These are phyloP conservation scores for Aurelia aurita complex sp. Pacific DNA, from an alignment of 30 jellyfish, hydroid and myxozoan species.

Conservation along the genomic window DNA sequence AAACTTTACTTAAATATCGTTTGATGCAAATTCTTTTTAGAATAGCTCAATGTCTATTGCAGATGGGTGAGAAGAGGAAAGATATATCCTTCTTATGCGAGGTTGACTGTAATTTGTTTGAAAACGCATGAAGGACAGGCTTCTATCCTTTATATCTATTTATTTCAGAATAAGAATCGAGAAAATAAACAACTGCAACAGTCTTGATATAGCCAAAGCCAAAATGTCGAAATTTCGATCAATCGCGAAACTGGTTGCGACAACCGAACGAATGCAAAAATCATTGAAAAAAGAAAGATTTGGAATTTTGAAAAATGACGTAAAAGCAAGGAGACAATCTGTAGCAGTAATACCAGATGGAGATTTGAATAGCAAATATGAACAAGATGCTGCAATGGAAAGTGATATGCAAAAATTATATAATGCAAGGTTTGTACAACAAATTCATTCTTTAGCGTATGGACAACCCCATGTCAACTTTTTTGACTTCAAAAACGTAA, in stretches of 20 bases:
- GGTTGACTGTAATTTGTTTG: no score
- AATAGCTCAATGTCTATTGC: no score
- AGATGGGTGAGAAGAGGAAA: no score
- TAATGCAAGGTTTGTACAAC: slow-evolving; percentile 44
- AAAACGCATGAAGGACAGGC: no score
- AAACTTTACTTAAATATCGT: no score
- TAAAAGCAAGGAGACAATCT: slow-evolving; percentile 27
- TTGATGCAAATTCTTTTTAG: no score
- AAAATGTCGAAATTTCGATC: slow-evolving; percentile 44
- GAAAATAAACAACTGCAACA: neutral
- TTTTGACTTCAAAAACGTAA: no score
- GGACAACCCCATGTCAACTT: neutral
- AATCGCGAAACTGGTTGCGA: slow-evolving; percentile 16
- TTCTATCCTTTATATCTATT: neutral
- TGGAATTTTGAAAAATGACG: slow-evolving; percentile 12
- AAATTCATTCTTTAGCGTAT: neutral
- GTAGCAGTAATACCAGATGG: neutral
- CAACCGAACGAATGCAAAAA: neutral
- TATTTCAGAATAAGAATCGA: neutral
- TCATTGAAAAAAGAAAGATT: slow-evolving; percentile 18
- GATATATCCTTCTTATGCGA: no score
- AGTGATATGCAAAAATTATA: slow-evolving; percentile 20
- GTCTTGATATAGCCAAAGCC: neutral
- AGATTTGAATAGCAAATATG: slow-evolving; percentile 62
- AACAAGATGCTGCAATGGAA: slow-evolving; percentile 48